These are phyloP conservation scores for Stegostoma tigrinum DNA, from an alignment of 2,113 vertebrate genomes.

Conservation along the genomic window DNA sequence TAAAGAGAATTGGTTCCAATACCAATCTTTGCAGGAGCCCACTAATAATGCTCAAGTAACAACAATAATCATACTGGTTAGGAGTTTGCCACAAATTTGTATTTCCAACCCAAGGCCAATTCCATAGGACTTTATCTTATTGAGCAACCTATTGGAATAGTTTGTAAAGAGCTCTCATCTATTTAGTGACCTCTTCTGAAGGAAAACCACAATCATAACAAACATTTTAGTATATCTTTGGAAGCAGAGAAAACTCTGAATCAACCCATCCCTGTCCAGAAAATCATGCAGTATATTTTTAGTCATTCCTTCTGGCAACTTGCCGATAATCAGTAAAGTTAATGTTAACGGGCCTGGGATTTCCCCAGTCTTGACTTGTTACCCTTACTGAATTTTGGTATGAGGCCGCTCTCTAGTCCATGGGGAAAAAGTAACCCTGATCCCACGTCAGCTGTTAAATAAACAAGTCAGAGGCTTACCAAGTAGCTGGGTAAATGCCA, in stretches of 20 bases:
- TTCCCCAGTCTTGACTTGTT: background rate
- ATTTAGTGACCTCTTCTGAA: background rate
- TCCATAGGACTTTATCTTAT: no score
- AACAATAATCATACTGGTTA: no score
- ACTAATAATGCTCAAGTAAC: no score
- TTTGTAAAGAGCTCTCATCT: no score
- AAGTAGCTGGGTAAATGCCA: background rate
- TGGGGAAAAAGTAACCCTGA: background rate
- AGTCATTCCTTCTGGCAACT: background rate
- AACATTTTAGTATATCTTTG: background rate
- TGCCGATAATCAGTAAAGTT: background rate
- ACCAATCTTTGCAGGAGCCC: no score
- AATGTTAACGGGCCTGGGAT: no score
- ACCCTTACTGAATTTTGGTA: background rate
- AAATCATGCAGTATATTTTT: no score
- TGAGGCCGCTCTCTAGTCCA: background rate
- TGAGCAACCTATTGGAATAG: no score
- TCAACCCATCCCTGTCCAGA: no score
- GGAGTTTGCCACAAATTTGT: no score
- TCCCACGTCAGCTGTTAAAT: background rate
- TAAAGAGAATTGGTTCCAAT: no score
- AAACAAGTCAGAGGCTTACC: background rate
- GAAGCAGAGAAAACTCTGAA: background rate
- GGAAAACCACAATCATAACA: background rate
- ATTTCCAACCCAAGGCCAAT: no score